Evolutionary conservation across 2,888 invertebrate species (phyloP).

Genomic region (Teinopalpus imperialis): DNA sequence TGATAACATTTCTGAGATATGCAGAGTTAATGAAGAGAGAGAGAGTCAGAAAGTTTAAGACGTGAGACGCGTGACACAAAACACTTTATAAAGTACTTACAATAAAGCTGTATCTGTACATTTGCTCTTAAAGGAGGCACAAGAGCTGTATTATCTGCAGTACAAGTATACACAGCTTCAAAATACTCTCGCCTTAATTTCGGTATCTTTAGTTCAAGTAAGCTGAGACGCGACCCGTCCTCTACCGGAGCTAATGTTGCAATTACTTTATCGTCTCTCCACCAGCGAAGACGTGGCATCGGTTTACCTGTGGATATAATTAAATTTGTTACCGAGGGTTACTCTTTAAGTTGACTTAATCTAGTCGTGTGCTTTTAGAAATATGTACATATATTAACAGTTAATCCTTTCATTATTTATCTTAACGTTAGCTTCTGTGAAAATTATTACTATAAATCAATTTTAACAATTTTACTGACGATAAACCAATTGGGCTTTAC

Average conservation of each 20-base stretch:
- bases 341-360: slow-evolving; percentile 17
- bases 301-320: slow-evolving; percentile 60
- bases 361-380: slow-evolving; percentile 6
- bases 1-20: neutral
- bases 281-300: slow-evolving; percentile 72
- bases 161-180: slow-evolving; percentile 86
- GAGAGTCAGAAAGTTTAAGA: neutral
- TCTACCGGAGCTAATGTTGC: slow-evolving; percentile 60
- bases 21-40: no score
- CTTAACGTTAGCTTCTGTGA: no score
- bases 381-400: no score
- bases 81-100: slow-evolving; percentile 60
- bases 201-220: slow-evolving; percentile 60
- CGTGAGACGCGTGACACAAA: neutral
- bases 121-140: slow-evolving; percentile 85
- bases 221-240: slow-evolving; percentile 58
- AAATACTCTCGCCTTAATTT: slow-evolving; percentile 83
- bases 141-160: slow-evolving; percentile 86
- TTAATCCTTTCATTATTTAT: no score
- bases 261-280: slow-evolving; percentile 71
- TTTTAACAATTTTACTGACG: no score
- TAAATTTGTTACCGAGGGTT: slow-evolving; percentile 12
- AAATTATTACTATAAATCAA: no score
- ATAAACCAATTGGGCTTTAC: no score
- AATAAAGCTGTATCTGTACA: slow-evolving; percentile 86